phyloP scores from a whole-genome alignment of 2,888 invertebrate genomes.

The Spicauda simplicius region DNA sequence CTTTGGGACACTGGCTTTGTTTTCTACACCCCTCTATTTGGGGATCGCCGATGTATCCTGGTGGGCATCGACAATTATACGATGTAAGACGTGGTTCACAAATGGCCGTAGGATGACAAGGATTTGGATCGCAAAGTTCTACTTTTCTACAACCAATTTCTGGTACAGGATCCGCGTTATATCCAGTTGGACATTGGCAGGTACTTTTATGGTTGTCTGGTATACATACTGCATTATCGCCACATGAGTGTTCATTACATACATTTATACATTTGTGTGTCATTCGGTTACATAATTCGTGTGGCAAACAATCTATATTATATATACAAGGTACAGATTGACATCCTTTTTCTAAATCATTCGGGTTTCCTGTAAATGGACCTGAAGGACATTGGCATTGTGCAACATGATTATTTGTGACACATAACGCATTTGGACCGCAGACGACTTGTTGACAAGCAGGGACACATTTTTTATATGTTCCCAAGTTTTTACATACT shows the following conservation, averaged over 20 bases:
- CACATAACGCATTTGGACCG: constrained; percentile 94
- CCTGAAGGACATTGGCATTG: constrained; percentile 96
- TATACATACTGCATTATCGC: constrained; percentile 94
- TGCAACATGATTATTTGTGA: constrained; percentile 95
- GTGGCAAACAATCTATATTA: constrained; percentile 92
- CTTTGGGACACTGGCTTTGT: constrained; percentile 90
- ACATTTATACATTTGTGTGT: constrained; percentile 93
- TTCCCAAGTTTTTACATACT: constrained; percentile 87
- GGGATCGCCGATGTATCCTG: constrained; percentile 91
- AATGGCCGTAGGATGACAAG: constrained; percentile 92
- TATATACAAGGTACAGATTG: constrained; percentile 93
- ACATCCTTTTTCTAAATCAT: constrained; percentile 90
- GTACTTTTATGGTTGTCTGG: constrained; percentile 92
- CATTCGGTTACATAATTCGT: constrained; percentile 92
- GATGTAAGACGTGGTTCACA: constrained; percentile 89
- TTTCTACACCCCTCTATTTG: constrained; percentile 90
- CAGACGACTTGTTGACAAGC: constrained; percentile 92
- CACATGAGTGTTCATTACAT: constrained; percentile 93
- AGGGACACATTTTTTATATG: constrained; percentile 88
- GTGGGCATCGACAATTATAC: constrained; percentile 91
- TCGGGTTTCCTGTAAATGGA: constrained; percentile 93
- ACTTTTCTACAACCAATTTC: constrained; percentile 91
- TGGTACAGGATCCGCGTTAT: constrained; percentile 91
- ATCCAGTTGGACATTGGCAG: constrained; percentile 95
- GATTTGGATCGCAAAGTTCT: constrained; percentile 90